Base-by-base conservation (phyloP, 1,140 invertebrate species). In the Hetaerina americana region DNA sequence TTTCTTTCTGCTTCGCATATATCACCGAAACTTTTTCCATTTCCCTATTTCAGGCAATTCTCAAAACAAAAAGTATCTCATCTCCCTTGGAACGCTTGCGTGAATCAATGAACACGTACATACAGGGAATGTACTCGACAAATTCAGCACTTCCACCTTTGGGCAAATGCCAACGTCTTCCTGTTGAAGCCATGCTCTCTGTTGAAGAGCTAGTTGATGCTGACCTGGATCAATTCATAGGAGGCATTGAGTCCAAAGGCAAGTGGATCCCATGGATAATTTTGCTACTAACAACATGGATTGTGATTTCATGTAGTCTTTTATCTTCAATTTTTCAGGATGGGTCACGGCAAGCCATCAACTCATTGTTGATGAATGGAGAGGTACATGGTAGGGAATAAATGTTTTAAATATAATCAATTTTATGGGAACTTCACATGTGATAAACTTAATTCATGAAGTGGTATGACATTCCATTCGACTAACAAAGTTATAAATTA, bases 311-410 rank as follows among this genome's bases (percentile, higher is more conserved):
- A n/a, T n/a, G n/a, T n/a, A n/a, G n/a, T n/a, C n/a, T n/a, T n/a
- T n/a, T n/a, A n/a, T 40, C 31, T 40, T 18, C 2, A 18, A 18
- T 3, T 5, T 57, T 57, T 31, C 72, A 87, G 86, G 81, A 29
- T 87, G 86, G 86, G 76, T 78, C 27, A 80, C 79, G 25, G 78
- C 79, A 73, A 78, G 78, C 6, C 85, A 87, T 78, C 77, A 84
- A 29, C 74, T 87, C 27, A 74, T 80, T 68, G 77, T 85, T 1
- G 84, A 83, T 67, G 80, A 84, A 74, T 86, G 82, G 80, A 78
- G 80, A 73, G 79, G 79, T 67, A 75, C 78, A 70, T 84, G 82
- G 82, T 57, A n/a, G 40, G 22, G 2, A 12, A 57, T 2, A 18
- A 57, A 3, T 57, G 10, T 57, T 3, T 57, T n/a, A 10, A 2